Percentiles rank a stretch among this genome's conserved stretches.
Evolutionary conservation across 2,113 vertebrate genomes (phyloP).

Genomic region (Bungarus multicinctus): DNA sequence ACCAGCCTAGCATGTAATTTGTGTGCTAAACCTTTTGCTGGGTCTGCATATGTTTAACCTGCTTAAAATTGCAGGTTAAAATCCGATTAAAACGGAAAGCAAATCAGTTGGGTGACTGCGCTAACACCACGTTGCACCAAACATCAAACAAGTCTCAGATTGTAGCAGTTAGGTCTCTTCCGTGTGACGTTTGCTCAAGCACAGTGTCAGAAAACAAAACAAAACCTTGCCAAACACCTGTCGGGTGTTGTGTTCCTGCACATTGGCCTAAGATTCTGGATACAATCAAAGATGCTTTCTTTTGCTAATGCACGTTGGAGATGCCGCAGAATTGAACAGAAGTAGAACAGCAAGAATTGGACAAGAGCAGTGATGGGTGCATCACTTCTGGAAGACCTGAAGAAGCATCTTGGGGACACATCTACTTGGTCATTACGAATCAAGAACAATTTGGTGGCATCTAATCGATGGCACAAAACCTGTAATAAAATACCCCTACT

Average conservation of each 20-base stretch:
- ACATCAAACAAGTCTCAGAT: neutral
- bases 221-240: neutral
- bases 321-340: neutral
- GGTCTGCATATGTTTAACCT: neutral
- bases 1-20: neutral
- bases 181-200: neutral
- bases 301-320: neutral
- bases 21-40: neutral
- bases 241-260: neutral
- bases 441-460: too few species aligned
- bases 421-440: neutral
- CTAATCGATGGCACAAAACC: too few species aligned
- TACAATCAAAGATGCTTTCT: neutral
- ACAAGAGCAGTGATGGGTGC: neutral
- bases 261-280: neutral
- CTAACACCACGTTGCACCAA: neutral
- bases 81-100: neutral
- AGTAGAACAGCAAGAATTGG: neutral
- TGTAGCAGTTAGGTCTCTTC: neutral
- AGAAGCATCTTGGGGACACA: neutral
- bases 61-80: neutral
- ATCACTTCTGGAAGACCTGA: neutral
- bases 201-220: neutral
- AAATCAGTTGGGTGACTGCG: neutral
- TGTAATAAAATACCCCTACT: too few species aligned